These are phyloP conservation scores for Passer domesticus DNA, from an alignment of 2,113 vertebrate species.

Conservation along the genomic window DNA sequence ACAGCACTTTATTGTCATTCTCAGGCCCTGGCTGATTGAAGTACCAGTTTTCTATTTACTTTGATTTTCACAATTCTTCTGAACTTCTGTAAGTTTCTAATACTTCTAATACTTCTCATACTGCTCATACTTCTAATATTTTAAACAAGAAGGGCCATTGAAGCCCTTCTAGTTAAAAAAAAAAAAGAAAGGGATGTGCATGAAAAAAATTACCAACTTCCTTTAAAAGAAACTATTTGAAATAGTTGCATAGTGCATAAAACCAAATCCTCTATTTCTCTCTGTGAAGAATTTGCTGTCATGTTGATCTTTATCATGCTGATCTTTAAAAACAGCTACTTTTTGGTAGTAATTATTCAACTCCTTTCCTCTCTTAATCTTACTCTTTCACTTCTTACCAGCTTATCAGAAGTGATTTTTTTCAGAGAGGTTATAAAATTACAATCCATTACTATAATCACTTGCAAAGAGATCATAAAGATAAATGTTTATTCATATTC, in stretches of 20 bases:
- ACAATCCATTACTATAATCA: background rate
- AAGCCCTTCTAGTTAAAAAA: background rate
- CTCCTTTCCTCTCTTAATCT: background rate
- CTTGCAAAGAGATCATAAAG: background rate
- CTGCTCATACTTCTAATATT: no score
- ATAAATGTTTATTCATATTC: background rate
- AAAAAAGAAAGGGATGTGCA: background rate
- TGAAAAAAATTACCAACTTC: background rate
- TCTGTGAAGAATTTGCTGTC: background rate
- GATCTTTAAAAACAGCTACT: background rate
- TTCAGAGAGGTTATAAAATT: background rate
- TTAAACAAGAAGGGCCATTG: no score
- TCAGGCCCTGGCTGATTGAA: background rate
- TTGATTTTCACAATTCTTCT: background rate
- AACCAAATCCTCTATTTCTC: background rate
- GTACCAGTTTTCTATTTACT: background rate
- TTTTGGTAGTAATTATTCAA: background rate
- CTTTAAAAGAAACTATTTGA: background rate
- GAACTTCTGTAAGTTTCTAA: background rate
- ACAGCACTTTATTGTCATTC: background rate
- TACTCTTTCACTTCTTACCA: background rate
- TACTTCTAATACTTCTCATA: background rate
- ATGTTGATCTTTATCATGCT: fast-evolving
- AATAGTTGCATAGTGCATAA: background rate
- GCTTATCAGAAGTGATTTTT: background rate